These are phyloP conservation scores for Sapayoa aenigma DNA, from an alignment of 2,113 vertebrate genomes.

Conservation along the genomic window DNA sequence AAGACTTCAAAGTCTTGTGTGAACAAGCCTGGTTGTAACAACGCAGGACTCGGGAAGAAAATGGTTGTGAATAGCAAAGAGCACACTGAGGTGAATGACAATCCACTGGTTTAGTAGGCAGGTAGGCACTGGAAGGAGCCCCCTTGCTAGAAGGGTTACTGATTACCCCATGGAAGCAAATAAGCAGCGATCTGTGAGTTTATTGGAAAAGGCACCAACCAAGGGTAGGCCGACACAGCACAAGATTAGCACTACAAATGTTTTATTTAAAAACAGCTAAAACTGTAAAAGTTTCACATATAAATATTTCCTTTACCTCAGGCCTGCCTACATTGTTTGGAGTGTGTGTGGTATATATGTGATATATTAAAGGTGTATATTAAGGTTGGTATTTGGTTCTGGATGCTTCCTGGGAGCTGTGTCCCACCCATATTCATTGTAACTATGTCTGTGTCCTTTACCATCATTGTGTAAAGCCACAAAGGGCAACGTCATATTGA, in stretches of 20 bases:
- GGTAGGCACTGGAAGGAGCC: background rate
- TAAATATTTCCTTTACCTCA: background rate
- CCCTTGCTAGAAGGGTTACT: background rate
- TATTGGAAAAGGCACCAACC: background rate
- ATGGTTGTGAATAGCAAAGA: background rate
- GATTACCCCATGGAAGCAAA: background rate
- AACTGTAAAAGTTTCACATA: background rate
- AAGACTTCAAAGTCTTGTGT: background rate
- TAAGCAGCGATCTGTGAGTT: background rate
- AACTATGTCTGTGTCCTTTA: background rate
- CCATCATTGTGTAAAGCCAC: background rate
- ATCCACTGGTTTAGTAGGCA: background rate
- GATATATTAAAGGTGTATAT: background rate
- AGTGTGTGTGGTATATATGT: background rate
- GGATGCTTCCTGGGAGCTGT: background rate
- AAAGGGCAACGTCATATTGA: background rate
- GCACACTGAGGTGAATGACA: background rate
- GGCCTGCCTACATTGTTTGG: background rate
- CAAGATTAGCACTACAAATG: background rate
- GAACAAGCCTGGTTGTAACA: background rate
- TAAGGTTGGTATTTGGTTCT: background rate
- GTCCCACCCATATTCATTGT: background rate
- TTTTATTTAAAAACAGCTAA: background rate
- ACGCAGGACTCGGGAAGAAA: rapidly evolving
- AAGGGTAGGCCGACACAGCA: background rate